These are phyloP conservation scores for Holothuria glaberrima DNA, from an alignment of 35 echinoderm and acorn worm species.

Conservation along the genomic window DNA sequence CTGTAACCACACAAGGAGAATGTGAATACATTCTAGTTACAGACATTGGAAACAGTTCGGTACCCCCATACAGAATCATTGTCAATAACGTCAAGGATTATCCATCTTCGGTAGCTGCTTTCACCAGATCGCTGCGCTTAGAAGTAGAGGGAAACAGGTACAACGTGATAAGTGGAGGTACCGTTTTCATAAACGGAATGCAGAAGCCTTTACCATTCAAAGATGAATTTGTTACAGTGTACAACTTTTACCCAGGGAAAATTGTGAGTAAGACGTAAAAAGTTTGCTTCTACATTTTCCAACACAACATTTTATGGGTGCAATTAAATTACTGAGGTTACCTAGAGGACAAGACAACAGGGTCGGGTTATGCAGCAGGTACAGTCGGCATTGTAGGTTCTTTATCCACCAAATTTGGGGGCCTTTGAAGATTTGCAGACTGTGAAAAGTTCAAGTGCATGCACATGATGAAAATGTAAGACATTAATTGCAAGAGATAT, in stretches of 20 bases:
- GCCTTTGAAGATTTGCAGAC: too few relatives aligned
- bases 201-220: conserved; percentile 9
- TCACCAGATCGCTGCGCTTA: conserved; percentile 42
- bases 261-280: conserved; percentile 1
- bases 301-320: too few relatives aligned
- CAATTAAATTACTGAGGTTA: too few relatives aligned
- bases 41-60: background rate
- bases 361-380: too few relatives aligned
- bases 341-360: too few relatives aligned
- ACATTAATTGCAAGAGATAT: too few relatives aligned
- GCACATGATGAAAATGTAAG: too few relatives aligned
- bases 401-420: too few relatives aligned
- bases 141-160: conserved; percentile 43
- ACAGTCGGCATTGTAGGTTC: too few relatives aligned
- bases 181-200: conserved; percentile 44
- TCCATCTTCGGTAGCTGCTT: conserved; percentile 46
- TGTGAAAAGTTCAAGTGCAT: too few relatives aligned
- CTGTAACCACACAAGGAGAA: background rate
- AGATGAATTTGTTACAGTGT: conserved; percentile 19
- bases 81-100: conserved; percentile 45
- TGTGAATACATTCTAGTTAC: conserved; percentile 33
- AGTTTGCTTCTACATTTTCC: too few relatives aligned
- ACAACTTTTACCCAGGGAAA: background rate
- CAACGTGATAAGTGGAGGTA: conserved; percentile 18
- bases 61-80: conserved; percentile 1